phyloP scores from a whole-genome alignment of 2,797 vertebrate genomes.

The Phylloscopus collybita region DNA sequence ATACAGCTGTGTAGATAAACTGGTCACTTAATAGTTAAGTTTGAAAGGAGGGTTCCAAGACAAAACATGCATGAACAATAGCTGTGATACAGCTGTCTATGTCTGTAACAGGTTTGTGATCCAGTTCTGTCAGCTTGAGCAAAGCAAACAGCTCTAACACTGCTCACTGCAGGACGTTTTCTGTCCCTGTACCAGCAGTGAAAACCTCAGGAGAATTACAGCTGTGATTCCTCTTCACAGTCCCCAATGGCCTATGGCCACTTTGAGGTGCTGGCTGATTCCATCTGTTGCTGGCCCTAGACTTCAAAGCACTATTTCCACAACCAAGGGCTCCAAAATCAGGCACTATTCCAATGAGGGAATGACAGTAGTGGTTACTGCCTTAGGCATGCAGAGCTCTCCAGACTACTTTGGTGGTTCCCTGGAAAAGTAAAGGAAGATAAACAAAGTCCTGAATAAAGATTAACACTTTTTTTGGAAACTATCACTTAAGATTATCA shows the following conservation, averaged over 20 bases:
- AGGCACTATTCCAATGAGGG: background rate
- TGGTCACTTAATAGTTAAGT: background rate
- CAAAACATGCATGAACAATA: background rate
- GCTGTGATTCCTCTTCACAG: background rate
- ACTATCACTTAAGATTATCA: background rate
- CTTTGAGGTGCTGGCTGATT: background rate
- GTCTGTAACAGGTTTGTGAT: background rate
- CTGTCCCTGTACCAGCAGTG: background rate
- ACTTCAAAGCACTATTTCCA: background rate
- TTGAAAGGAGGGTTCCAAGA: background rate
- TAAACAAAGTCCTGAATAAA: background rate
- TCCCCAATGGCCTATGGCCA: rapidly evolving
- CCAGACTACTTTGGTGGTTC: rapidly evolving
- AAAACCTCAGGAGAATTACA: background rate
- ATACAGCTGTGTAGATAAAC: background rate
- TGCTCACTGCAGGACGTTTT: background rate
- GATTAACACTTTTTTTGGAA: background rate
- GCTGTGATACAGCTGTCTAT: background rate
- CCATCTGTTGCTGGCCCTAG: background rate
- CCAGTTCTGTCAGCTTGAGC: background rate
- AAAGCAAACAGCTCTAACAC: background rate
- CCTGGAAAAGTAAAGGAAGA: background rate
- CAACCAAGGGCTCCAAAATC: background rate
- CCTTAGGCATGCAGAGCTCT: background rate
- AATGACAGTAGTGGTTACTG: background rate